A percentile compares a stretch with the other conserved stretches of the same genome.
Evolutionary conservation across 1,140 invertebrate genomes (phyloP).

Genomic region (Brachionus angularis): DNA sequence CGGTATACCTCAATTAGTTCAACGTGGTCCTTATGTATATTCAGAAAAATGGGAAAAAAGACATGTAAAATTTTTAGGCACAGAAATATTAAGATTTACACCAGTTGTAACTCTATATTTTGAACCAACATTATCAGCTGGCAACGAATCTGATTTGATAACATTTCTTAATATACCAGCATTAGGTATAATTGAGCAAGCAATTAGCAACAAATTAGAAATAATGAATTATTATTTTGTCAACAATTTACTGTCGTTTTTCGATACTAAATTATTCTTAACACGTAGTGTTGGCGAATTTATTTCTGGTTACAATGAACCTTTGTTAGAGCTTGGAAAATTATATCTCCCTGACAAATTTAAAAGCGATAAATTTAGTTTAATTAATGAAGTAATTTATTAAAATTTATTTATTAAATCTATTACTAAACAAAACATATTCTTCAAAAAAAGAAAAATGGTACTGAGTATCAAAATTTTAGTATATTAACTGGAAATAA

Average conservation of each 20-base stretch:
- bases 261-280: conserved; percentile 23
- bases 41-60: conserved; percentile 19
- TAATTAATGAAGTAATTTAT: conserved; percentile 20
- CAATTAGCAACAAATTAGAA: too few species aligned
- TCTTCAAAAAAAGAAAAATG: too few species aligned
- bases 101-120: conserved; percentile 17
- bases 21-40: conserved; percentile 35
- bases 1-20: conserved; percentile 9
- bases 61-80: conserved; percentile 12
- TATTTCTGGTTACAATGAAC: conserved; percentile 34
- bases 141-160: conserved; percentile 1
- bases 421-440: too few species aligned
- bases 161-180: conserved; percentile 37
- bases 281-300: not conserved
- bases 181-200: too few species aligned
- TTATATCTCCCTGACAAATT: not conserved
- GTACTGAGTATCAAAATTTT: conserved; percentile 27
- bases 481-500: not conserved
- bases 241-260: too few species aligned
- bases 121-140: not conserved
- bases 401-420: too few species aligned
- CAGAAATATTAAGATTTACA: not conserved
- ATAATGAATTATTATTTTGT: too few species aligned
- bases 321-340: not conserved
- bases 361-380: conserved; percentile 20